Evolutionary conservation across 2,888 invertebrate genomes (phyloP).

Genomic region (Papilio gigon): DNA sequence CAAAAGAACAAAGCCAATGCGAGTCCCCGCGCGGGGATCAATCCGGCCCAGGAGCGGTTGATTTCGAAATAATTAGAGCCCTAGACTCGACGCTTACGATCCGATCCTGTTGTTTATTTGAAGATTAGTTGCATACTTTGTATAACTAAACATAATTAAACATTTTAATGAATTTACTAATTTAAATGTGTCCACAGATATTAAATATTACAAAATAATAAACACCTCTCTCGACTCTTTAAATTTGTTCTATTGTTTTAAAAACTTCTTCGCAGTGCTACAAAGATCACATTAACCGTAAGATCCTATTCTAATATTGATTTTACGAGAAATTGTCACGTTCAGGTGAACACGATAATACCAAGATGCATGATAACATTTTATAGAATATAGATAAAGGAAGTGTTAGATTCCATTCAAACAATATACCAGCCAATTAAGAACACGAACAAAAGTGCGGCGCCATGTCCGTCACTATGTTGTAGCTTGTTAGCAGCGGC

Average conservation of each 20-base stretch:
- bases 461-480: slow-evolving; percentile 1
- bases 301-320: too few species aligned
- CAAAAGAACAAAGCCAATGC: slow-evolving; percentile 43
- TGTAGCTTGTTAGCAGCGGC: slow-evolving; percentile 33
- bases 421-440: slow-evolving; percentile 14
- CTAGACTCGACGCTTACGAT: slow-evolving; percentile 13
- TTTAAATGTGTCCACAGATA: too few species aligned
- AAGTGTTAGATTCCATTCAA: not conserved
- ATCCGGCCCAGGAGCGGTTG: slow-evolving; percentile 41
- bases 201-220: too few species aligned
- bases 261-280: too few species aligned
- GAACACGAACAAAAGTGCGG: slow-evolving; percentile 2
- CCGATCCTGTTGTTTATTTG: slow-evolving; percentile 45
- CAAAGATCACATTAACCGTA: too few species aligned
- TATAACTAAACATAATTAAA: not conserved
- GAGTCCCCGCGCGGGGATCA: slow-evolving; percentile 37
- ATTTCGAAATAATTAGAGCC: slow-evolving; percentile 49
- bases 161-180: not conserved
- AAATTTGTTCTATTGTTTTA: too few species aligned
- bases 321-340: too few species aligned
- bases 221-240: too few species aligned
- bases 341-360: not conserved
- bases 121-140: slow-evolving; percentile 44
- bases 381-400: slow-evolving; percentile 28
- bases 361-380: too few species aligned